Evolutionary conservation across 1,140 invertebrate species (phyloP).

Genomic region (Drosophila sulfurigaster): DNA sequence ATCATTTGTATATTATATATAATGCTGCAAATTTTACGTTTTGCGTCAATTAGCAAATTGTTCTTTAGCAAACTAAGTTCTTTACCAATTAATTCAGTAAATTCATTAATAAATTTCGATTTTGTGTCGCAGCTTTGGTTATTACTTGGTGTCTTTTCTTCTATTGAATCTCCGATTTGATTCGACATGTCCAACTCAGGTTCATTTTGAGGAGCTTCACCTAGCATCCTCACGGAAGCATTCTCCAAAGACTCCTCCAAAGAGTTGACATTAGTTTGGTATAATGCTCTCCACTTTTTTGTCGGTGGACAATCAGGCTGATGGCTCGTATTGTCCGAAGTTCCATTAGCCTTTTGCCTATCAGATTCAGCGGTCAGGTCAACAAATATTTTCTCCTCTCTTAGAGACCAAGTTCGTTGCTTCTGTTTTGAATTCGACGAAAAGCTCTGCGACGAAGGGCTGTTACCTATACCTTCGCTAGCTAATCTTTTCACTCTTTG

Average conservation of each 20-base stretch:
- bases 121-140: neutral
- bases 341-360: no score
- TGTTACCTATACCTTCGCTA: neutral
- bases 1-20: constrained; percentile 52
- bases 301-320: neutral
- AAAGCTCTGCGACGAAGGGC: no score
- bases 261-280: neutral
- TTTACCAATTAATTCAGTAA: constrained; percentile 55
- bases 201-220: neutral
- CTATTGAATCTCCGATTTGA: neutral
- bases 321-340: no score
- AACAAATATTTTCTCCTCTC: no score
- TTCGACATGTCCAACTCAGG: neutral
- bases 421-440: neutral
- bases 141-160: neutral
- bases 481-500: neutral
- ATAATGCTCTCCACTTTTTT: neutral
- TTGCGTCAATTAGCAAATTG: constrained; percentile 53
- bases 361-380: no score
- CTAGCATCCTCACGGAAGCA: neutral
- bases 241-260: neutral
- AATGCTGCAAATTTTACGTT: constrained; percentile 52
- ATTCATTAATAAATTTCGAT: constrained; percentile 34
- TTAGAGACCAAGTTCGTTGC: no score
- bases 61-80: constrained; percentile 44